Evolutionary conservation across 2,113 vertebrate genomes (phyloP).

Genomic region (Psophia crepitans): DNA sequence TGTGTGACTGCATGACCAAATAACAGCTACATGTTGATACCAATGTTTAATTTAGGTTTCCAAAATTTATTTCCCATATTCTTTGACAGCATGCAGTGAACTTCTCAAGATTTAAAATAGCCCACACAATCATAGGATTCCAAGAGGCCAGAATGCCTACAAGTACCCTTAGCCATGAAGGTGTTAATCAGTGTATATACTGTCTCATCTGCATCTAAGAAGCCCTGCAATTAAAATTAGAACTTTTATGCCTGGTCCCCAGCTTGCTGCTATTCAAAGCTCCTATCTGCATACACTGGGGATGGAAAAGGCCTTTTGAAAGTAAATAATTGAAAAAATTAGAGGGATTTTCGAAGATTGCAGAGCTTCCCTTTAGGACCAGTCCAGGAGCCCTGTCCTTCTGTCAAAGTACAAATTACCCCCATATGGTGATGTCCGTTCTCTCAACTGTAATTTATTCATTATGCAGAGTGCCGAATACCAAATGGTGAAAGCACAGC

Average conservation of each 20-base stretch:
- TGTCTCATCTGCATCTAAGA: slow-evolving; percentile 55
- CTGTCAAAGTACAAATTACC: slow-evolving; percentile 66
- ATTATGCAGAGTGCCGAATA: slow-evolving; percentile 42
- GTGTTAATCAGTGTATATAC: slow-evolving; percentile 56
- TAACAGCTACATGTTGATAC: not conserved
- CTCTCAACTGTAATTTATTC: slow-evolving; percentile 69
- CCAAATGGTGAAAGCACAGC: slow-evolving; percentile 53
- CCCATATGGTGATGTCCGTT: slow-evolving; percentile 56
- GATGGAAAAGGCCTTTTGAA: slow-evolving; percentile 62
- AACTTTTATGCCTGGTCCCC: slow-evolving; percentile 45
- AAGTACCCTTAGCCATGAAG: slow-evolving; percentile 10
- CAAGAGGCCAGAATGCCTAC: not conserved
- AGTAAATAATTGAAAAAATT: slow-evolving; percentile 72
- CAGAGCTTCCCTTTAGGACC: slow-evolving; percentile 50
- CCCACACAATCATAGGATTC: not conserved
- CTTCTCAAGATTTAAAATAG: not conserved
- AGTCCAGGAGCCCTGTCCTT: slow-evolving; percentile 53
- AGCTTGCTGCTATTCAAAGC: slow-evolving; percentile 49
- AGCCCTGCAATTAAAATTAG: slow-evolving; percentile 66
- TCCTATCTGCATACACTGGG: slow-evolving; percentile 34
- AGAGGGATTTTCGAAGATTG: slow-evolving; percentile 56
- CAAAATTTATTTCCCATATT: not conserved
- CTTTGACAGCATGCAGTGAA: not conserved
- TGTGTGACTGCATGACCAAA: not conserved
- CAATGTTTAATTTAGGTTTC: not conserved